Evolutionary conservation across 2,113 vertebrate genomes (phyloP), one percentile per base, ranked within the genome.

Genomic region (Nothobranchius kuhntae): DNA sequence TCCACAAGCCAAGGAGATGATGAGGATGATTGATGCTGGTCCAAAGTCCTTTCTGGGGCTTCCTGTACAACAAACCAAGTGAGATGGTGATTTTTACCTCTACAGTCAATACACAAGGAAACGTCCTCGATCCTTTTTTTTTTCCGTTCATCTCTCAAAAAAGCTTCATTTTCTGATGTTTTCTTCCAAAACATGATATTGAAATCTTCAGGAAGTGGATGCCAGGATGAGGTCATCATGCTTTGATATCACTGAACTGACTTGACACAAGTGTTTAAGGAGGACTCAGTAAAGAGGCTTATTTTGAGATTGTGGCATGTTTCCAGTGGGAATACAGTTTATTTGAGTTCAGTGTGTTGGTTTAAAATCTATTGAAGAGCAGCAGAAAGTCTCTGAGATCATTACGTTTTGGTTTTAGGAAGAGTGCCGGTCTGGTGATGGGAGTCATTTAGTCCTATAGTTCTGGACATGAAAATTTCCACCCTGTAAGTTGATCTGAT

Each of bases 211-310:
- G 45, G 15, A 63, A 65, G 48, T 46, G 73, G 65, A 8, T 8
- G 6, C 53, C 10, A 45, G 53, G 52, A 1, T 66, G 57, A 58
- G 77, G 76, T 80, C 75, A 60, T 83, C 76, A 65, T 47, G 72
- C 48, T 9, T 63, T 85, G 78, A 76, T 82, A 81, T 85, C 77
- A 72, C 86, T 83, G 57, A 71, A 78, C 81, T 66, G 46, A 85
- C 81, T 61, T 5, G n/a, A 86, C 82, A 81, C 56, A 59, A 38
- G 81, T 53, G 46, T 61, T 57, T 63, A 26, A 73, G 68, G 66
- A 60, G 38, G 67, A 81, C 71, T 74, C 82, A 48, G 65, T 12
- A 54, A 63, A 76, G 83, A 65, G 64, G 59, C 78, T 63, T 12
- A 65, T 85, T 21, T 87, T 83, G 75, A 66, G 62, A 63, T 59